phyloP scores from a whole-genome alignment of 2,113 vertebrate species.

The Saccopteryx bilineata region DNA sequence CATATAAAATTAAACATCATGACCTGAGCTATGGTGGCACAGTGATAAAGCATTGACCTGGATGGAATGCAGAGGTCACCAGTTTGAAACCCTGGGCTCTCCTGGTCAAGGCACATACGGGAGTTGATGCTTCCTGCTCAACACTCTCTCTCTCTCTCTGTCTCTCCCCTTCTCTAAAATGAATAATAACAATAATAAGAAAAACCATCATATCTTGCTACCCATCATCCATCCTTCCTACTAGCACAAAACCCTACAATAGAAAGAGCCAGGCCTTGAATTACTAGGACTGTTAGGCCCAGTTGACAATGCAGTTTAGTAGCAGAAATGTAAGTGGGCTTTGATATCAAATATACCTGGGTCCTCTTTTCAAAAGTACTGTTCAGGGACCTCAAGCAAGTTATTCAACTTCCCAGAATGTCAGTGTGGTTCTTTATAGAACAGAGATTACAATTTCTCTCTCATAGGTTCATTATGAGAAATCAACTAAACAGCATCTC shows the following conservation, averaged over 20 bases:
- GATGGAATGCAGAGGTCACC: no score
- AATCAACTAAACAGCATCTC: constrained; percentile 50
- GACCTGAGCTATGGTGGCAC: no score
- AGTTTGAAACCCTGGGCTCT: no score
- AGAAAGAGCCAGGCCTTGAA: neutral
- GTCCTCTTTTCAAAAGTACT: neutral
- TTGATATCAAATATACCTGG: neutral
- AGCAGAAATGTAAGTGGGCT: neutral
- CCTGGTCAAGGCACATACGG: no score
- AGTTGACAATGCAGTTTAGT: neutral
- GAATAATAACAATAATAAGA: no score
- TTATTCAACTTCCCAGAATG: neutral
- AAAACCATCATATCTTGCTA: neutral
- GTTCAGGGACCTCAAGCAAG: neutral
- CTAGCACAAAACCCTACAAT: neutral
- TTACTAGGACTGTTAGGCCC: neutral
- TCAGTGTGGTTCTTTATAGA: constrained; percentile 21
- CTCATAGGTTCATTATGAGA: constrained; percentile 35
- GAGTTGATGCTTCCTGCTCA: no score
- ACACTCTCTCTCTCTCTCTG: no score
- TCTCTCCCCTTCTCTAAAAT: no score
- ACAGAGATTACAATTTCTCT: neutral
- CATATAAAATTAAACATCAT: neutral
- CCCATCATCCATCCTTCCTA: neutral
- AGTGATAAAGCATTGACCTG: no score